These are phyloP conservation scores for Anolis carolinensis DNA, from an alignment of 2,113 vertebrate genomes.

Conservation along the genomic window DNA sequence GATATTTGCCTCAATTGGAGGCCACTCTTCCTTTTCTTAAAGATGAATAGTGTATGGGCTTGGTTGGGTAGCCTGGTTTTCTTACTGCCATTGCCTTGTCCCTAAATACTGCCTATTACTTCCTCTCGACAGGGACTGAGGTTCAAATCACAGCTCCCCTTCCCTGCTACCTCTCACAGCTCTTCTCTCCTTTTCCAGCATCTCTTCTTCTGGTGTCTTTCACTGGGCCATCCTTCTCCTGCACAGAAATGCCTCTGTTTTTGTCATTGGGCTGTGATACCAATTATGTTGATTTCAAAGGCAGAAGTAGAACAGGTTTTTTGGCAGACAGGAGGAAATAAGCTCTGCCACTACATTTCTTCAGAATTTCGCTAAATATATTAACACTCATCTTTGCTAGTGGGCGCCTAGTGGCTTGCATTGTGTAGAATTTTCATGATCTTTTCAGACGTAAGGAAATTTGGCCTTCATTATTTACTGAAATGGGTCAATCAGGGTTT, in stretches of 20 bases:
- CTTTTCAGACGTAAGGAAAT: not conserved
- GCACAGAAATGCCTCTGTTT: not conserved
- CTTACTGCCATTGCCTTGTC: too few relatives aligned
- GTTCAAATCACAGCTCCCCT: not conserved
- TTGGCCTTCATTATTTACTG: not conserved
- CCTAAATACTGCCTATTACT: not conserved
- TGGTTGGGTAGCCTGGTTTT: not conserved
- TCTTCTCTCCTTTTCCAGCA: not conserved
- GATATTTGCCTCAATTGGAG: not conserved
- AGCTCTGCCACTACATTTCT: not conserved
- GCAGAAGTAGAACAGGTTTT: not conserved
- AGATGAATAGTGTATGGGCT: not conserved
- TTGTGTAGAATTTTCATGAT: not conserved
- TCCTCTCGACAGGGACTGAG: not conserved
- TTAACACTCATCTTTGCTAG: not conserved
- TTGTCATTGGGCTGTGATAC: not conserved
- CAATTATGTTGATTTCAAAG: not conserved
- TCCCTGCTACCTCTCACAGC: not conserved
- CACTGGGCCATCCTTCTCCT: not conserved
- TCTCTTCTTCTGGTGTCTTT: not conserved
- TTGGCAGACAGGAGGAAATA: not conserved
- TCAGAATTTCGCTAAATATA: not conserved
- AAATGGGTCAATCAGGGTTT: not conserved
- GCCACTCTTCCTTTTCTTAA: not conserved
- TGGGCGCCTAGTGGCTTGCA: not conserved